Evolutionary conservation across 92 coral and sea anemone species (phyloP).

Genomic region (Parazoanthus darwini): DNA sequence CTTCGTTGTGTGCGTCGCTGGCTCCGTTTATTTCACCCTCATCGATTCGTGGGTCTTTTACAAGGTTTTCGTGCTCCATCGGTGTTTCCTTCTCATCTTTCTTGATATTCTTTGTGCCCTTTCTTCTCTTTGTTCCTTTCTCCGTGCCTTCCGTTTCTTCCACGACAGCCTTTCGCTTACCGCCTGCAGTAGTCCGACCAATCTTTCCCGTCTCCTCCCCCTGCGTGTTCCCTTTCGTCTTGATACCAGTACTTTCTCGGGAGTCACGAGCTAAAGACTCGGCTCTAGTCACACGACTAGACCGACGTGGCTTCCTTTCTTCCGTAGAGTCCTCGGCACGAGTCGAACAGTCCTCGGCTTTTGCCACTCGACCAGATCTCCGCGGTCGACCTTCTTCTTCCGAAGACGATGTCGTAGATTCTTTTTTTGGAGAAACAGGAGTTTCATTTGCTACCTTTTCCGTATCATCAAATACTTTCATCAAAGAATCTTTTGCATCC

Average conservation of each 20-base stretch:
- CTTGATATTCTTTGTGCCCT: constrained; percentile 22
- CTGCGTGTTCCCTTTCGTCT: constrained; percentile 24
- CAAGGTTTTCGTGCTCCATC: constrained; percentile 44
- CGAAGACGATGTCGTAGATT: neutral
- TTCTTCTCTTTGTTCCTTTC: constrained; percentile 36
- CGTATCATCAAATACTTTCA: constrained; percentile 4
- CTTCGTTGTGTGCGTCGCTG: constrained; percentile 49
- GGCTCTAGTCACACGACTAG: constrained; percentile 66
- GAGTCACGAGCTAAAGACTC: constrained; percentile 47
- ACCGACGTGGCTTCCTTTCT: constrained; percentile 64
- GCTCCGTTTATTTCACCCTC: constrained; percentile 38
- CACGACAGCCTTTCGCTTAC: constrained; percentile 25
- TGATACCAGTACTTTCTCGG: neutral
- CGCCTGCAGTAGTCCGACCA: neutral
- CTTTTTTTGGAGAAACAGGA: neutral
- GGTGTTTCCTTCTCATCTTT: constrained; percentile 35
- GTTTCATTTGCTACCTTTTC: constrained; percentile 5
- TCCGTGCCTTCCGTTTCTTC: constrained; percentile 57
- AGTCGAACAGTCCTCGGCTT: constrained; percentile 12
- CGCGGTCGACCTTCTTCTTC: constrained; percentile 39
- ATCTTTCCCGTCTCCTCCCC: constrained; percentile 22
- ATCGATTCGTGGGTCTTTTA: constrained; percentile 44
- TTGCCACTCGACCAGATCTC: constrained; percentile 27
- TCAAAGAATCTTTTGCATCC: neutral
- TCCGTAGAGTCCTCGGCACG: constrained; percentile 38